Evolutionary conservation across 2,888 invertebrate genomes (phyloP).

Genomic region (Dynastes hyllus): DNA sequence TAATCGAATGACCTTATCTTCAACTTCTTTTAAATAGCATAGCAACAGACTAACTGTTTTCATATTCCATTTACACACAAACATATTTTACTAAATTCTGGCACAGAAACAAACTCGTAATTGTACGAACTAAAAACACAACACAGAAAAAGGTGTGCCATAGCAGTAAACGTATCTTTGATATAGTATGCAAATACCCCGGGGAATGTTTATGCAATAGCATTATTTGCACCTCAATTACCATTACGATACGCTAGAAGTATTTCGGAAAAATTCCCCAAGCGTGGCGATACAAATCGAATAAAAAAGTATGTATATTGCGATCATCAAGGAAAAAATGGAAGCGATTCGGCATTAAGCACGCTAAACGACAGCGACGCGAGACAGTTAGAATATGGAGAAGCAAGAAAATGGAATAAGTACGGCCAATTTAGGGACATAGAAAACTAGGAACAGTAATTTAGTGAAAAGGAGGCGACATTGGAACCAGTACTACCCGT

Average conservation of each 20-base stretch:
- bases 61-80: too few species aligned
- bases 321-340: constrained; percentile 29
- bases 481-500: constrained; percentile 33
- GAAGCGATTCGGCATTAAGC: constrained; percentile 31
- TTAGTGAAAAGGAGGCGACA: constrained; percentile 46
- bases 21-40: too few species aligned
- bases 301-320: constrained; percentile 45
- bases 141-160: not conserved
- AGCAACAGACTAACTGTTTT: too few species aligned
- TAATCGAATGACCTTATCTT: too few species aligned
- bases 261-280: not conserved
- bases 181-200: constrained; percentile 9
- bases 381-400: constrained; percentile 51
- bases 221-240: constrained; percentile 35
- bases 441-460: constrained; percentile 51
- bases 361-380: constrained; percentile 31
- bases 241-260: constrained; percentile 26
- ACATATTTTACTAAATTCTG: too few species aligned
- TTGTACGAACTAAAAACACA: too few species aligned
- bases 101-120: too few species aligned
- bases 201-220: constrained; percentile 20
- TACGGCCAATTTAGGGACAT: constrained; percentile 53
- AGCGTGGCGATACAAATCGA: constrained; percentile 12
- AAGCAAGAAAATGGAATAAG: constrained; percentile 54
- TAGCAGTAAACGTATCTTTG: not conserved